Conservation (phyloP, 1,140 invertebrate species). For the Lordiphosa stackelbergi region DNA sequence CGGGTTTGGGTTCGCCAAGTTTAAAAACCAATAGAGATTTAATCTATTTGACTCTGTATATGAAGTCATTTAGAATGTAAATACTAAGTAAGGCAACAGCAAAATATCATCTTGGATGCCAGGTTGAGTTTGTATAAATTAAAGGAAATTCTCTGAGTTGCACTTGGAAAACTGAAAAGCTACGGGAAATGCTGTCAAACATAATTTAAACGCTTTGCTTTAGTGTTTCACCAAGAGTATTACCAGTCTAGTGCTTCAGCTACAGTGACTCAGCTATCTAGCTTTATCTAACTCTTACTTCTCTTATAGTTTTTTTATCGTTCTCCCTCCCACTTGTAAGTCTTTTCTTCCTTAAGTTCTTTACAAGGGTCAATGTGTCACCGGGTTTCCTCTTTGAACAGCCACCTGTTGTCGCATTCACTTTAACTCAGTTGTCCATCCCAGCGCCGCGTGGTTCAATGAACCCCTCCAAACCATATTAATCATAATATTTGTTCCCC, state of each 20-base stretch:
- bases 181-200: too few relatives aligned
- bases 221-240: too few relatives aligned
- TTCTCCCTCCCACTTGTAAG: too few relatives aligned
- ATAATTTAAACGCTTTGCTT: too few relatives aligned
- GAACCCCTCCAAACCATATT: slow-evolving; percentile 9
- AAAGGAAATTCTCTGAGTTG: too few relatives aligned
- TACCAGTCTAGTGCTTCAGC: too few relatives aligned
- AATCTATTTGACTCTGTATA: slow-evolving; percentile 31
- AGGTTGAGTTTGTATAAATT: too few relatives aligned
- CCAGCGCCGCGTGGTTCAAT: slow-evolving; percentile 5
- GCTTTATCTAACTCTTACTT: too few relatives aligned
- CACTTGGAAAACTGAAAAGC: too few relatives aligned
- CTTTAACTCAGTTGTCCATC: not conserved
- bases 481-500: slow-evolving; percentile 30
- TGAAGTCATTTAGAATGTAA: slow-evolving; percentile 54
- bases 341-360: too few relatives aligned
- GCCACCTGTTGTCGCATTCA: slow-evolving; percentile 23
- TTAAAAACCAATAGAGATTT: slow-evolving; percentile 44
- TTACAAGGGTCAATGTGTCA: not conserved
- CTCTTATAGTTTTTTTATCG: too few relatives aligned
- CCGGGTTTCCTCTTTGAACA: not conserved
- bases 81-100: slow-evolving; percentile 6
- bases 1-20: slow-evolving; percentile 21
- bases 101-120: not conserved
- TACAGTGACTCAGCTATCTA: too few relatives aligned